Evolutionary conservation across 2,797 vertebrate genomes (phyloP), one percentile per base, ranked within the genome.

Genomic region (Chromobotia macracanthus): DNA sequence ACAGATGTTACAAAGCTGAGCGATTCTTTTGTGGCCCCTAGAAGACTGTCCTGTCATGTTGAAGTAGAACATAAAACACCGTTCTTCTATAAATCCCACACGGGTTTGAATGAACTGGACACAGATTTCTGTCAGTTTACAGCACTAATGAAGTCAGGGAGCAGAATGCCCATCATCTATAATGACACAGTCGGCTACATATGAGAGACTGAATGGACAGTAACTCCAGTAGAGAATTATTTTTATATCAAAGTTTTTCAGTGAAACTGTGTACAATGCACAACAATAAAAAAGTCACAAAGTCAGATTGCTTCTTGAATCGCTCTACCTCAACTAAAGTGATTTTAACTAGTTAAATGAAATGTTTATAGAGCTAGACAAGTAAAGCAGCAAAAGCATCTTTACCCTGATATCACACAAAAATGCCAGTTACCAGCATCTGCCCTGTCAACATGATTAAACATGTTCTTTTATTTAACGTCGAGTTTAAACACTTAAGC

Each of bases 161-260:
- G 97, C 83, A 93, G 97, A 60, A 96, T 96, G 69, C 97, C 97
- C 80, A 96, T 99, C 91, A 96, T 99, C 92, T 98, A 96, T 90
- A 96, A 94, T 10, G 96, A 99, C 74, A 92, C 95, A 79, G 95
- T 97, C 56, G 95, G 95, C 87, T 98, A 98, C 89, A 96, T 98
- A 38, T 51, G 28, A 35, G 60, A 63, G 68, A 60, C 73, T 51
- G 72, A 69, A 28, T 21, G 60, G 69, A 80, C 35, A 28, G 13
- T 23, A 58, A 12, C 67, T 38, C 19, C 60, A 25, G 48, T 15
- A 63, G 31, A 69, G 56, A 38, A 44, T 63, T 81, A 19, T 77
- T 66, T 72, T 67, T 77, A 21, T 46, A 78, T 65, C 0, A 21
- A 50, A 44, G 15, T 48, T 77, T 7, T 74, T 48, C 69, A 13